Evolutionary conservation across 2,797 vertebrate species (phyloP), one percentile per base, ranked within the genome.

Genomic region (Molossus alvarezi): DNA sequence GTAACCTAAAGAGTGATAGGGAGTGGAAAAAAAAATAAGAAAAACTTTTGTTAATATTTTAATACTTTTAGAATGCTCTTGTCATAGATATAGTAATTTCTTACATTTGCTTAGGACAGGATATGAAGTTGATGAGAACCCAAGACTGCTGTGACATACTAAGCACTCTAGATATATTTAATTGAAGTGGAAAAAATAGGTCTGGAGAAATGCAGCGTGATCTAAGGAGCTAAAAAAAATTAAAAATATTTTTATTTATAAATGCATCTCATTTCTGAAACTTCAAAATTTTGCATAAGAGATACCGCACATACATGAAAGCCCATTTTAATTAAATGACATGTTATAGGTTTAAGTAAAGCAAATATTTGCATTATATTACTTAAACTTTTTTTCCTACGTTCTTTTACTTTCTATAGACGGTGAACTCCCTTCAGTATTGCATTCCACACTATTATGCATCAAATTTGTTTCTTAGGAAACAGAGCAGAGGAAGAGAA

Each of bases 151-250:
- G 11, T 81, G 37, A 25, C 23, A 9, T 80, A 88, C 84, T 80
- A 23, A 90, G 2, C 14, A 29, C 21, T 92, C n/a, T 69, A 73
- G 65, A 92, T 55, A 65, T 53, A 82, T 95, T 75, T 76, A 60
- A 76, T 23, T 72, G 15, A 76, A 33, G 92, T 71, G 9, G 72
- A 10, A 88, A 88, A 76, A 82, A 18, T 23, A 17, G 18, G 8
- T 69, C 75, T 77, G 45, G 14, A 77, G 55, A 92, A 76, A 82
- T 89, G 3, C 14, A n/a, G 21, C 37, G 37, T 76, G 81, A 67
- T 72, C 15, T 65, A 75, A 90, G 92, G 73, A 83, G 37, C 23
- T 75, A 80, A 77, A 73, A 41, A n/a, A 65, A 72, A 48, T 62
- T 48, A 33, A 75, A 85, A 92, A 41, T 57, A 2, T 33, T 73